Conservation (phyloP, 2,888 invertebrate species). For the Amaurobius ferox region DNA sequence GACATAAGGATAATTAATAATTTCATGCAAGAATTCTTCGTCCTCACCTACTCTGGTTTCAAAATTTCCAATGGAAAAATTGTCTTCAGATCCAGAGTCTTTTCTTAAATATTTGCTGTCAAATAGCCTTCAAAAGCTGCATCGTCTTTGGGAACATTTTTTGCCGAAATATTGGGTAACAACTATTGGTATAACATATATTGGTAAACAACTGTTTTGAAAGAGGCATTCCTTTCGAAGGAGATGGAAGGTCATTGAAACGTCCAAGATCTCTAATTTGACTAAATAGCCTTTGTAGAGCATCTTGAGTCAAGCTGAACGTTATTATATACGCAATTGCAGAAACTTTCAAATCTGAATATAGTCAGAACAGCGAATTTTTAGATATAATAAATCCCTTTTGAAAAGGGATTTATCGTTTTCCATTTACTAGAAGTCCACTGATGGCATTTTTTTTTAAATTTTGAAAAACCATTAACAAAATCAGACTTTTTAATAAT, state of each 20-base stretch:
- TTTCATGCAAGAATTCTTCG: neutral
- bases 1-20: too few relatives aligned
- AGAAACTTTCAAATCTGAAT: neutral
- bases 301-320: neutral
- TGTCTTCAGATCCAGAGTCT: neutral
- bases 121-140: neutral
- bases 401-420: neutral
- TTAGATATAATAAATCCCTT: neutral
- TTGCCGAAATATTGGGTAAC: neutral
- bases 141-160: neutral
- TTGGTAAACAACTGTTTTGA: conserved; percentile 1
- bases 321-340: neutral
- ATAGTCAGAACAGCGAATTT: neutral
- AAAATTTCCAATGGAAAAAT: neutral
- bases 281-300: neutral
- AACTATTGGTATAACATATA: neutral
- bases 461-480: too few relatives aligned
- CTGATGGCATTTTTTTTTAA: neutral
- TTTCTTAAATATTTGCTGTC: neutral
- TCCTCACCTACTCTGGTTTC: neutral
- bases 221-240: neutral
- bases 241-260: conserved; percentile 3
- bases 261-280: conserved; percentile 10
- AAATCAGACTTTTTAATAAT: too few relatives aligned
- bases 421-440: neutral